Percentiles rank a stretch among this genome's conserved stretches.
These are phyloP conservation scores for Oreortyx pictus DNA, from an alignment of 2,797 vertebrate species.

Conservation along the genomic window DNA sequence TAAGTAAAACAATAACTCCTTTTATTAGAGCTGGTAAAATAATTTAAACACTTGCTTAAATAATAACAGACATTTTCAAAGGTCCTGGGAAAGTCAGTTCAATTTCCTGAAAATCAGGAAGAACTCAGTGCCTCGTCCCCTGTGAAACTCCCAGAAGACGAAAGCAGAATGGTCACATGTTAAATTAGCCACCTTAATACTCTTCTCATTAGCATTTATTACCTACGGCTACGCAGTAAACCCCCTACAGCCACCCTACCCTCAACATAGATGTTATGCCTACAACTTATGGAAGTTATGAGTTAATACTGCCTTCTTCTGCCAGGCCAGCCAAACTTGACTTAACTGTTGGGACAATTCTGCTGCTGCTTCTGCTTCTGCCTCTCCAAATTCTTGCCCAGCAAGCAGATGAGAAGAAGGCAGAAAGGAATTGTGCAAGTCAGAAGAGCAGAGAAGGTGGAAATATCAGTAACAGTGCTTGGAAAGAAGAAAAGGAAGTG, in stretches of 20 bases:
- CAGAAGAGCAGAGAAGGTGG: background rate
- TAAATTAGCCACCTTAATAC: constrained; percentile 12
- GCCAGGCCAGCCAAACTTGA: background rate
- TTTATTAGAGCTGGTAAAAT: background rate
- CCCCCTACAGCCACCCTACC: background rate
- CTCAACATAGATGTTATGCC: background rate
- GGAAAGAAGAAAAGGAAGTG: background rate
- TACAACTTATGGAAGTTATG: background rate
- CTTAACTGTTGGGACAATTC: background rate
- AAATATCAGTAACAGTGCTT: background rate
- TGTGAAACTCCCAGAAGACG: background rate
- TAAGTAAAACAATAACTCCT: background rate
- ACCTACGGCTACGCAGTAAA: constrained; percentile 19
- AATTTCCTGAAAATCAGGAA: background rate
- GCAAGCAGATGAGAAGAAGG: background rate
- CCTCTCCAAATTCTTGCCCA: background rate
- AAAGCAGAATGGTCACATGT: background rate
- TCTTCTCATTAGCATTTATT: constrained; percentile 28
- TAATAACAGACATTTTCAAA: constrained; percentile 16
- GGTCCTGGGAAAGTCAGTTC: background rate
- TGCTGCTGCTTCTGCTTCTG: background rate
- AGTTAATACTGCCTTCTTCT: background rate
- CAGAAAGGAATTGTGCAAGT: background rate
- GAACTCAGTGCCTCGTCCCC: background rate
- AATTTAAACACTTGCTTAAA: background rate